Base-by-base conservation (phyloP, 2,797 vertebrate genomes). In the Mormyrops boulengeri region DNA sequence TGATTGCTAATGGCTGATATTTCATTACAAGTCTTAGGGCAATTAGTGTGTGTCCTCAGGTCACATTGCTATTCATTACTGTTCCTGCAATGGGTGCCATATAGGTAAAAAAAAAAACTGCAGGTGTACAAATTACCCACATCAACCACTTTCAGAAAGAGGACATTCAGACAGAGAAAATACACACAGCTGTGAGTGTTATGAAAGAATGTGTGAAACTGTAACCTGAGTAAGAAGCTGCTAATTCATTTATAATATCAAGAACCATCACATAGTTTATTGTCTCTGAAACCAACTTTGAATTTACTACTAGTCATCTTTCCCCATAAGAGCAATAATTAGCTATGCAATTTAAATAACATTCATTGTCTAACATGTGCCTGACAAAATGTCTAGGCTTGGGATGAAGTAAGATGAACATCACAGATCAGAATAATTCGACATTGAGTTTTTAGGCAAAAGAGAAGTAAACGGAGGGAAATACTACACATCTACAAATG, bases 211-310 rank as follows among this genome's bases (percentile, higher is more conserved):
- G 19, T 82, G 41, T 47, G 7, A 82, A 47, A 82, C 7, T 8
- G 41, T 41, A 82, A 82, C 38, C 41, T 22, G 77, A 82, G 19
- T 47, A 82, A 82, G 41, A 44, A 82, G 17, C 17, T 82, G 11
- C 77, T 47, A 82, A 82, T 82, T 82, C 77, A 82, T 82, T 82
- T 82, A 82, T 82, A 82, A 82, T 82, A 47, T 44, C 38, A n/a
- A 82, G 41, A 82, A 82, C 19, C 41, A 82, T 82, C 38, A 47
- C 41, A 73, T 73, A 82, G 77, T 82, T 82, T 44, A 80, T 80
- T 47, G 77, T 82, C 7, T 47, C 38, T 80, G 73, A 80, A 82
- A 82, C 41, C 41, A 47, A 41, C 77, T 44, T 82, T 82, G 17
- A 82, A 44, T 82, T 82, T 82, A 82, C 17, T 47, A n/a, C 41